phyloP scores from a whole-genome alignment of 2,113 vertebrate genomes.

The Cinclus mexicanus region DNA sequence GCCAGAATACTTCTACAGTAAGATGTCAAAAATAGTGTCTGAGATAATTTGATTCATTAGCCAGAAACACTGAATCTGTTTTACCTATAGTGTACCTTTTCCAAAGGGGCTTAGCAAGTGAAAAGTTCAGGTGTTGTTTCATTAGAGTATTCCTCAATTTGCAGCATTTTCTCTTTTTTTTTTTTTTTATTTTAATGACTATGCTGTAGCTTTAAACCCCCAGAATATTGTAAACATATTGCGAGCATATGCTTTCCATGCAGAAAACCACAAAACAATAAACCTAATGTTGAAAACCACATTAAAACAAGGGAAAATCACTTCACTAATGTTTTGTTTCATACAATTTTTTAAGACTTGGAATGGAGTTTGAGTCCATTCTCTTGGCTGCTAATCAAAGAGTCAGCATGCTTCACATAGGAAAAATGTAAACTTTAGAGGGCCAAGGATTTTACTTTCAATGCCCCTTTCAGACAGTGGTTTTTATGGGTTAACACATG shows the following conservation, averaged over 20 bases:
- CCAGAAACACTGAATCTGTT: neutral
- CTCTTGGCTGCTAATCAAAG: conserved; percentile 74
- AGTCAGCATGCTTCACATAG: conserved; percentile 54
- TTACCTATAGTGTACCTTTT: neutral
- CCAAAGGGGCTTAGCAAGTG: neutral
- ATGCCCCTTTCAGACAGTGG: conserved; percentile 25
- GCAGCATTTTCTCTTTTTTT: neutral
- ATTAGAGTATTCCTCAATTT: neutral
- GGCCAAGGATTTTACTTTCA: conserved; percentile 28
- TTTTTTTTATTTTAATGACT: neutral
- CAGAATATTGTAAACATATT: conserved; percentile 70
- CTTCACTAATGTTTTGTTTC: conserved; percentile 73
- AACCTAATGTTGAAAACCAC: conserved; percentile 74
- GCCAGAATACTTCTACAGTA: neutral
- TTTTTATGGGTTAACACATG: conserved; percentile 40
- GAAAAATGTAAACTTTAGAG: conserved; percentile 41
- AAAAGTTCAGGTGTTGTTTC: neutral
- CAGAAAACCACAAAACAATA: conserved; percentile 69
- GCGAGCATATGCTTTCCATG: conserved; percentile 72
- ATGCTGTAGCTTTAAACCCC: conserved; percentile 28
- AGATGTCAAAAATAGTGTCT: neutral
- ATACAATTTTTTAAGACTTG: conserved; percentile 69
- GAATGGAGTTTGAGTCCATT: conserved; percentile 45
- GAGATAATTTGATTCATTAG: neutral
- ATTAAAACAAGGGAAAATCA: conserved; percentile 75